phyloP scores from a whole-genome alignment of 30 jellyfish, hydroid and myxozoan species.

The Chrysaora quinquecirrha region DNA sequence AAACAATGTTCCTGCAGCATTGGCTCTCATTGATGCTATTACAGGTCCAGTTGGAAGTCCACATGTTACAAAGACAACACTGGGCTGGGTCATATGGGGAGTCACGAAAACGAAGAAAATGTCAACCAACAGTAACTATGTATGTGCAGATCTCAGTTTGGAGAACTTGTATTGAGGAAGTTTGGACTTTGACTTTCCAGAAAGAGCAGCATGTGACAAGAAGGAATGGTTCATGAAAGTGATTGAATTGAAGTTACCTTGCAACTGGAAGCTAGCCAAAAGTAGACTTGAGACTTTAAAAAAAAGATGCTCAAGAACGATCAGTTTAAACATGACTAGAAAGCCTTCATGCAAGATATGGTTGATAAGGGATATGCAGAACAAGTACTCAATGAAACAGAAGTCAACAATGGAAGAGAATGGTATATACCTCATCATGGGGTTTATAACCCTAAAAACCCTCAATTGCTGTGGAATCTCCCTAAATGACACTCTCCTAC shows the following conservation, averaged over 20 bases:
- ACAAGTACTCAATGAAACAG: not conserved
- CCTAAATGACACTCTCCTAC: slow-evolving; percentile 31
- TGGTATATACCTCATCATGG: slow-evolving; percentile 48
- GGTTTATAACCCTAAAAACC: slow-evolving; percentile 37
- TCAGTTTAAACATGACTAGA: slow-evolving; percentile 34
- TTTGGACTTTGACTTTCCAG: slow-evolving; percentile 20
- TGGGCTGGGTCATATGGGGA: slow-evolving; percentile 50
- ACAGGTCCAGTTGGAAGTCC: slow-evolving; percentile 2
- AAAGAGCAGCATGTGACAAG: slow-evolving; percentile 50
- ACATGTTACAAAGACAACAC: slow-evolving; percentile 39
- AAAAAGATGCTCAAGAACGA: not conserved
- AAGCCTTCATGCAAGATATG: slow-evolving; percentile 33
- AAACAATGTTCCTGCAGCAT: slow-evolving; percentile 49
- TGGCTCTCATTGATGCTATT: slow-evolving; percentile 13
- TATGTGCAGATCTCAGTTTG: slow-evolving; percentile 24
- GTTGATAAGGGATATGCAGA: not conserved
- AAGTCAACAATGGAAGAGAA: not conserved
- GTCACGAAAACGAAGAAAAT: slow-evolving; percentile 16
- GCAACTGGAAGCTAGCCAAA: slow-evolving; percentile 8
- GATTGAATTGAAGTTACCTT: not conserved
- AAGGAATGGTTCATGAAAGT: slow-evolving; percentile 30
- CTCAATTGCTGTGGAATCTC: slow-evolving; percentile 54
- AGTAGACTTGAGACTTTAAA: slow-evolving; percentile 20
- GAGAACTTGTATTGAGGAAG: slow-evolving; percentile 32
- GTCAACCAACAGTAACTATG: slow-evolving; percentile 12